Base-by-base conservation (phyloP, 2,797 vertebrate species). In the Amblyopsis hoosieri region DNA sequence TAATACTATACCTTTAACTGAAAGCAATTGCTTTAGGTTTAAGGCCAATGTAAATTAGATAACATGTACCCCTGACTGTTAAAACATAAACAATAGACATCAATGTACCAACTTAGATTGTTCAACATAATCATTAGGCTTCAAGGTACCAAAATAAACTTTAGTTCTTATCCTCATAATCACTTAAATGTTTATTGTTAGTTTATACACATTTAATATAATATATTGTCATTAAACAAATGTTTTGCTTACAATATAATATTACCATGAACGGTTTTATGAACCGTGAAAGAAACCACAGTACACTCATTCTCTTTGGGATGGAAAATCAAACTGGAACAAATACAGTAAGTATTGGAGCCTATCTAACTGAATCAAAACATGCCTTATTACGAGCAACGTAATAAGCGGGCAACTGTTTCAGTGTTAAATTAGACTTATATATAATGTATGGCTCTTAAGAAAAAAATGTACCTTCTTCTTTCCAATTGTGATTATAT, bases 281-380 rank as follows among this genome's bases (percentile, higher is more conserved):
- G 67, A 83, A 71, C 63, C 77, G 70, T 47, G 59, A 72, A 69
- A 47, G 49, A 49, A 61, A 64, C 60, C 63, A 23, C 23, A 23
- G 23, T 71, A 14, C 55, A 45, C 33, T 69, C 58, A 56, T 17
- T 54, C 57, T 72, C 59, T 51, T 67, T 60, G 66, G 54, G 14
- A 53, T 56, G 55, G 81, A 52, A 54, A 76, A 69, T 74, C 83
- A 76, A 79, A 81, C 78, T 23, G 67, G 79, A 74, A 83, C 75
- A 64, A 80, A 79, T 65, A 47, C 54, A 57, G 49, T 53, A 63
- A 73, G 45, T 55, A 61, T 70, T 50, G 62, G 60, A 71, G 37
- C 14, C 45, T 37, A 9, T 2, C n/a, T 12, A 13, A 47, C 55
- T 57, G 59, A n/a, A 1, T 1, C 15, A 54, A 29, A 70, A 57